Percentiles rank a stretch among this genome's conserved stretches.
phyloP scores from a whole-genome alignment of 1,140 invertebrate species.

The Lucilia cuprina region DNA sequence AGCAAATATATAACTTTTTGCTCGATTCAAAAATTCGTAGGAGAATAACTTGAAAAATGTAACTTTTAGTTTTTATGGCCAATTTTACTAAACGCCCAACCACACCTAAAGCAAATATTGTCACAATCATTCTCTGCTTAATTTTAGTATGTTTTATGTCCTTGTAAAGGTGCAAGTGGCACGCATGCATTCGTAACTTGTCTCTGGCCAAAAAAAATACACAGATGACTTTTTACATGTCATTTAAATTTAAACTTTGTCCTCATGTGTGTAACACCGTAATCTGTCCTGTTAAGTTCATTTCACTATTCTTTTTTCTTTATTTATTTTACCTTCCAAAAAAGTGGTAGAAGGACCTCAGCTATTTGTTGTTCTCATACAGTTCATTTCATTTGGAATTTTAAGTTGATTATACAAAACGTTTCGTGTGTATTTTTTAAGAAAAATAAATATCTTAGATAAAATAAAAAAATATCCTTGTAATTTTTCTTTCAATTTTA shows the following conservation, averaged over 20 bases:
- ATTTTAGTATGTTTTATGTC: too few species aligned
- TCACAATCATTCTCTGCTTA: too few species aligned
- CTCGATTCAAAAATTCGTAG: too few species aligned
- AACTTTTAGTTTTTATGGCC: too few species aligned
- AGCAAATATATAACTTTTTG: too few species aligned
- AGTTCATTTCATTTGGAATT: neutral
- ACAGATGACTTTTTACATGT: neutral
- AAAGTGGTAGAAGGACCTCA: neutral
- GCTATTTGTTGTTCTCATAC: neutral
- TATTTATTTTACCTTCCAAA: neutral
- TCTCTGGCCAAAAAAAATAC: neutral
- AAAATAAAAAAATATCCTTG: neutral
- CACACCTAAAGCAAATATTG: too few species aligned
- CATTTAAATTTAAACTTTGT: neutral
- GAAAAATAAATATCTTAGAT: neutral
- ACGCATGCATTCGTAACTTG: too few species aligned
- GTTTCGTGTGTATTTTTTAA: neutral
- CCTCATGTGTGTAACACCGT: neutral
- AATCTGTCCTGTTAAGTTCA: too few species aligned
- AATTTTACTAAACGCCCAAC: too few species aligned
- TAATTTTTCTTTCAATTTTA: neutral
- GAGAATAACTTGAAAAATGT: too few species aligned
- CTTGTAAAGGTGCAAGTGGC: neutral
- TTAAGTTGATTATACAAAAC: constrained; percentile 4
- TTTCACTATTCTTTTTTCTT: neutral